Evolutionary conservation across 2,797 vertebrate species (phyloP), one percentile per base, ranked within the genome.

Genomic region (Melanotaenia parkinsoni): DNA sequence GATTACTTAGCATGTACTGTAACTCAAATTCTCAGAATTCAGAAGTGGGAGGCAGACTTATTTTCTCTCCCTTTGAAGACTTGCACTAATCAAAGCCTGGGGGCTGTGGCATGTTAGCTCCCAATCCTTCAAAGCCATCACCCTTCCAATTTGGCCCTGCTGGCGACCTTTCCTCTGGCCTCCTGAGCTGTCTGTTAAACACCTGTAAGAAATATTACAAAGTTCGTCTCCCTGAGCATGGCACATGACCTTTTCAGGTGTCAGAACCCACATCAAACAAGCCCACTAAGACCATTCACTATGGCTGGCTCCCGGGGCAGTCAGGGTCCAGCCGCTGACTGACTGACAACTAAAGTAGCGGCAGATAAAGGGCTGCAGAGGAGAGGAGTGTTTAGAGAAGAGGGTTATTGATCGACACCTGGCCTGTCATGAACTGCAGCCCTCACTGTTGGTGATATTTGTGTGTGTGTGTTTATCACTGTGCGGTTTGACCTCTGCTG

Each of bases 191-290:
- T 84, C 90, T 92, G 91, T 90, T 92, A 91, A 92, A 93, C 88
- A 93, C 90, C 92, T 93, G 91, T 91, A 90, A 91, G 91, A 92
- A 92, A 93, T 90, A 92, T 91, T 92, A 89, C 87, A 80, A 83
- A 58, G 77, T 85, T 77, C 58, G 79, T 87, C 89, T 91, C 89
- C 85, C 80, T 45, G 82, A 89, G 89, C 88, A 89, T 74, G 66
- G 80, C 79, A 79, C 79, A 82, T 92, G 92, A 94, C 93, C 93
- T 94, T 93, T 93, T 91, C 90, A 91, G 83, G 88, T 92, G 92
- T 92, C 92, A 92, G 87, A 81, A 84, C 87, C 70, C 90, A 85
- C 89, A 92, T 93, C 92, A 93, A 92, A 93, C 91, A 88, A 92
- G 83, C 88, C 91, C 89, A 79, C 89, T 83, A 92, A 92, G 90